Conservation (phyloP, 2,797 vertebrate species). For the Hapalemur alaotrensis region DNA sequence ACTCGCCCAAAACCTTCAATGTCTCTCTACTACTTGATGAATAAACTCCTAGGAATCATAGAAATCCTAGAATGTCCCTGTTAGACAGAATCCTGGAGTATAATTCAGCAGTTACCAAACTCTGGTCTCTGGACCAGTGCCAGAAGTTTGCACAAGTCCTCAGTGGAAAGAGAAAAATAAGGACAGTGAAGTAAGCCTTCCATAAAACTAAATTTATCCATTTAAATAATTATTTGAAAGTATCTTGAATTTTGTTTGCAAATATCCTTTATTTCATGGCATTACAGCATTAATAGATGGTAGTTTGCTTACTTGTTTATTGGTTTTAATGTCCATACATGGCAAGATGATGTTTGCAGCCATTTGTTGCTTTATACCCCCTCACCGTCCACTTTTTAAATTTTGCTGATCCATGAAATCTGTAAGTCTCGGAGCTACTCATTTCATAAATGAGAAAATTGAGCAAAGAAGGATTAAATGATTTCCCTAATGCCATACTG, state of each 20-base stretch:
- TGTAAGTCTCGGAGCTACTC: neutral
- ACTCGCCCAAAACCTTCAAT: neutral
- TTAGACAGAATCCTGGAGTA: conserved; percentile 13
- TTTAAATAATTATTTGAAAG: neutral
- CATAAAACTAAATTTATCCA: neutral
- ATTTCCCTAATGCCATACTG: neutral
- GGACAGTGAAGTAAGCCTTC: neutral
- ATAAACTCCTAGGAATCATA: conserved; percentile 8
- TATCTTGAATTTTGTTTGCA: neutral
- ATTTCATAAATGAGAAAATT: conserved; percentile 15
- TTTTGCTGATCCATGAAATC: neutral
- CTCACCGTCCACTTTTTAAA: neutral
- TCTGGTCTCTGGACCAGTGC: neutral
- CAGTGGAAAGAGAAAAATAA: neutral
- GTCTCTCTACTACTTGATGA: neutral
- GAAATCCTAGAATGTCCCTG: neutral
- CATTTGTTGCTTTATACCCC: neutral
- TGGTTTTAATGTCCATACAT: neutral
- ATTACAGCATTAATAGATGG: neutral
- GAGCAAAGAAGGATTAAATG: neutral
- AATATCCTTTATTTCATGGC: conserved; percentile 20
- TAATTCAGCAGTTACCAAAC: conserved; percentile 4
- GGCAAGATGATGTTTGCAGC: neutral
- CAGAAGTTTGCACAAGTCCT: conserved; percentile 4
- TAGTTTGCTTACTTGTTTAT: neutral